A percentile compares a stretch with the other conserved stretches of the same genome.
Evolutionary conservation across 2,888 invertebrate species (phyloP).

Genomic region (Penaeus monodon): DNA sequence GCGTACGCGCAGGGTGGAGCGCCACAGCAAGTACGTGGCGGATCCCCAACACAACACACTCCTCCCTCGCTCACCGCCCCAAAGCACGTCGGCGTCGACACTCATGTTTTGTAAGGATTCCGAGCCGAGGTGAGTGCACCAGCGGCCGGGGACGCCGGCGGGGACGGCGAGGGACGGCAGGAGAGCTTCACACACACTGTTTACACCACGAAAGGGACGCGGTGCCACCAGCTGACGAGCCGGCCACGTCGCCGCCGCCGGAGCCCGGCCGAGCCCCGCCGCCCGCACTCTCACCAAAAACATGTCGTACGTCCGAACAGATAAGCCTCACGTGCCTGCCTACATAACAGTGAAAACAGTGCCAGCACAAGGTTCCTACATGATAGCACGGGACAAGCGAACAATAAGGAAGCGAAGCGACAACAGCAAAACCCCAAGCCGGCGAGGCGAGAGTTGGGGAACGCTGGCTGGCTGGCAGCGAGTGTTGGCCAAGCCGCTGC

Average conservation of each 20-base stretch:
- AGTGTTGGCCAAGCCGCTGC: conserved; percentile 15
- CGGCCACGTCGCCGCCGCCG: conserved; percentile 13
- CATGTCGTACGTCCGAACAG: conserved; percentile 4
- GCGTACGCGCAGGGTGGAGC: conserved; percentile 3
- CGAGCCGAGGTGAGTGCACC: no score
- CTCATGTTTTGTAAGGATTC: no score
- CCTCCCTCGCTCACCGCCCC: no score
- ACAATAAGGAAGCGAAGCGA: conserved; percentile 35
- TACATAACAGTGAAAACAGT: no score
- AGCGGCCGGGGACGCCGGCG: neutral
- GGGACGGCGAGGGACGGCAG: conserved; percentile 9
- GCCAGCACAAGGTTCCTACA: no score
- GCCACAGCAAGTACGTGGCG: conserved; percentile 13
- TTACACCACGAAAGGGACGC: no score
- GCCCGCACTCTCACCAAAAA: neutral
- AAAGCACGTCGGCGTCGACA: no score
- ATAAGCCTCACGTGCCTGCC: conserved; percentile 4
- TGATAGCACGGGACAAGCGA: conserved; percentile 16
- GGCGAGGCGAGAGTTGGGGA: conserved; percentile 10
- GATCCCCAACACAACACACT: neutral
- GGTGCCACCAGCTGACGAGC: neutral
- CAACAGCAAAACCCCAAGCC: conserved; percentile 27
- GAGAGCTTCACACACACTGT: neutral
- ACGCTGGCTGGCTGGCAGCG: conserved; percentile 1
- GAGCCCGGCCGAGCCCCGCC: conserved; percentile 10